Evolutionary conservation across 53 echinoderm and acorn worm species (phyloP), one percentile per base, ranked within the genome.

Genomic region (Paelopatides confundens): DNA sequence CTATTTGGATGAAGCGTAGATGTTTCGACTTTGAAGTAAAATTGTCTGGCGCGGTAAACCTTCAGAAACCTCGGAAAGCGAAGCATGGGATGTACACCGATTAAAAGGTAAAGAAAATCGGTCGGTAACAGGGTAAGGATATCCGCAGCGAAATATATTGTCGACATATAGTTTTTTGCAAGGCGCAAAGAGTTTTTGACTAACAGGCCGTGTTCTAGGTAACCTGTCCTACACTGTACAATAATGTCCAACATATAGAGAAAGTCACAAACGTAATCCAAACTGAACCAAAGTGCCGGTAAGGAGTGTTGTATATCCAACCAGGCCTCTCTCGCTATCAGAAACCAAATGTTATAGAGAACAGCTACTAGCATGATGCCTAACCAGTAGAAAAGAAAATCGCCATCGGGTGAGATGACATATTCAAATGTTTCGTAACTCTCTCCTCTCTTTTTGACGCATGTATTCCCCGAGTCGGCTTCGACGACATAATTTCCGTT

Each of bases 261-360:
- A 68, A 95, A 86, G 63, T 97, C 97, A 66, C 85, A 95, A n/a
- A 91, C 34, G 77, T 97, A 97, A 67, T 97, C 97, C 30, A 92
- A 38, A n/a, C 85, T 70, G 64, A 97, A 97, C 97, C 97, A 97
- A 7, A 86, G 77, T 2, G 65, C 77, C 12, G 58, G 86, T 6
- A 51, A 81, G 23, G 87, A 40, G 0, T 82, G 58, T 62, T 97
- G 97, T 27, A 97, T 84, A 13, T 91, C 97, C 12, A 90, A 85
- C 97, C 97, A 97, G 23, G 97, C 97, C 69, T 97, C 90, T 17
- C 97, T 87, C 49, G 95, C 94, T 50, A 97, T 95, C 76, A 95
- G 36, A 36, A 95, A 82, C 97, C 97, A 97, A 3, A 95, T 35
- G 63, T 97, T 97, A 82, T 97, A 97, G 65, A 95, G 66, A 18